Evolutionary conservation across 1,140 invertebrate species (phyloP), one percentile per base, ranked within the genome.

Genomic region (Nasonia vitripennis): DNA sequence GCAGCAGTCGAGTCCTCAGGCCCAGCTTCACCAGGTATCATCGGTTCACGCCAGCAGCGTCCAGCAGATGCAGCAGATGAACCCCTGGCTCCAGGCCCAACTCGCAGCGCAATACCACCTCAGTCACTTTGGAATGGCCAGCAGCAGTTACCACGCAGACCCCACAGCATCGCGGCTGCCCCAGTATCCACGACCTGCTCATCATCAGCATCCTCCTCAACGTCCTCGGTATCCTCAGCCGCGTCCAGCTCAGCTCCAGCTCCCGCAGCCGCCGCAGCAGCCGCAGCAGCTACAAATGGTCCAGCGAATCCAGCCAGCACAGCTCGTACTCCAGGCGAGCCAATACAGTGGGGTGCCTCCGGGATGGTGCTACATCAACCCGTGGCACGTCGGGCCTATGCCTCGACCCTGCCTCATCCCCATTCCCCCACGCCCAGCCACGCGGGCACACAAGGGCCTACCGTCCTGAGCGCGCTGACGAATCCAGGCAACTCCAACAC

Each of bases 111-210:
- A 88, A 55, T 91, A 89, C 92, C 90, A 90, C 91, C 92, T 86
- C 91, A 92, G 75, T 90, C 91, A 83, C 84, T 93, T 84, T 93
- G 93, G 92, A 94, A 93, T 89, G 93, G 92, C 73, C 92, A 93
- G 27, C 88, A 92, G 85, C 89, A 91, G 84, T 80, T 91, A 87
- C 88, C 91, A 83, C 88, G 91, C 81, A 86, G 92, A 89, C 93
- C 93, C 70, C 91, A 92, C 89, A 93, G 92, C 89, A 93, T 93
- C 89, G 92, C 93, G 23, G 41, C 92, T 23, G 93, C 92, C 83
- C 91, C 93, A 88, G 87, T 91, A 87, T 89, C 88, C 48, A 4
- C 87, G 31, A 67, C 81, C n/a, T 34, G 7, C 78, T 45, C 85
- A 81, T 73, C 86, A 73, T 71, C 78, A 23, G 75, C 87, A n/a